Evolutionary conservation across 1,140 invertebrate genomes (phyloP), one percentile per base, ranked within the genome.

Genomic region (Drosophila kohkoa): DNA sequence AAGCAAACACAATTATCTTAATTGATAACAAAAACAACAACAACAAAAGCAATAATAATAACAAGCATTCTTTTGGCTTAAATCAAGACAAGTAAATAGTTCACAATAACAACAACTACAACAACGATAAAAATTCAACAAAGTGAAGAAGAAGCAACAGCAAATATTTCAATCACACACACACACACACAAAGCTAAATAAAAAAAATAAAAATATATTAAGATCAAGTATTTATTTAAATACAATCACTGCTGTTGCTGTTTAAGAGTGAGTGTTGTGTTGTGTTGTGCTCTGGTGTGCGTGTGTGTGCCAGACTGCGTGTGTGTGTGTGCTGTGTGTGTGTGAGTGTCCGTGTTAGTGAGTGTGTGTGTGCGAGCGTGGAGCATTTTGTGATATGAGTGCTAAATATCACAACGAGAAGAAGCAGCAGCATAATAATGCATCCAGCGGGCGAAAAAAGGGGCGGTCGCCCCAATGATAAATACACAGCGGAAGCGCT

Each of bases 391-490:
- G 90, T 92, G 91, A 92, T 92, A 92, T 92, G 91, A 91, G 85
- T 92, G 77, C 82, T 77, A 91, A 87, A 90, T 91, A 87, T 79
- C 86, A 65, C 78, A 83, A 59, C 48, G 74, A 76, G 77, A 77
- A 87, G 70, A 59, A 87, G 79, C 82, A 92, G 86, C 73, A 71
- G 46, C 74, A 76, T 75, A 75, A 76, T 75, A 75, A 92, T 92
- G 91, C 91, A 92, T 92, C 88, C 88, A 91, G 91, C 90, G 91
- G 91, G 90, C 88, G 91, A 91, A 90, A 92, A 92, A 92, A 92
- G 88, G 88, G 90, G 87, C 83, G 90, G 87, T 90, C 91, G 90
- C 79, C 87, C 90, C 87, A 92, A 92, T 90, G 91, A 92, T 90
- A 92, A 92, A 81, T 92, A 92, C 68, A 92, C 91, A 70, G 90